Base-by-base conservation (phyloP, 1,140 invertebrate genomes). In the Calliopsis andreniformis region DNA sequence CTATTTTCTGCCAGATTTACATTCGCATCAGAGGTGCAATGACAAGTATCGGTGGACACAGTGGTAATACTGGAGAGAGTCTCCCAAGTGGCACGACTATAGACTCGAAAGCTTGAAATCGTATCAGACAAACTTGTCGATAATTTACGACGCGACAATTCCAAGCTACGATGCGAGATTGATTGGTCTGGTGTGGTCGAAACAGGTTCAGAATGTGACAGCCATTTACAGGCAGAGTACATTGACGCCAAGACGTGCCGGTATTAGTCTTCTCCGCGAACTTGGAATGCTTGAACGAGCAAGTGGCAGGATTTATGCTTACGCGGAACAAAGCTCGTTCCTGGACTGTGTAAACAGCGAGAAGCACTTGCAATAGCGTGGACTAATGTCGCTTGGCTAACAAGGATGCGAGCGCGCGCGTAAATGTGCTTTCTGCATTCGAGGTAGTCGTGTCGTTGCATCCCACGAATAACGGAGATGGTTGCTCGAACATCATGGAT, bases 401-500 rank as follows among this genome's bases (percentile, higher is more conserved):
- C 28, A 30, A 25, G 58, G 45, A 42, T 20, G 28, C 18, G 18
- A 42, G 18, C 18, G 28, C 18, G 18, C 30, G 18, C 18, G 12
- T 47, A 16, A n/a, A 47, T 47, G 62, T 64, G 70, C 62, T 45
- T 73, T 28, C 63, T 55, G 35, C 32, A 58, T 67, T 75, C 71
- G 20, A 43, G 20, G 39, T 20, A 73, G 62, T 14, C 49, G 30
- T 56, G 23, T 43, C 51, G 45, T 39, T 51, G 32, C 51, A 43
- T 56, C 28, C 12, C 12, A 10, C 10, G 62, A 14, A 66, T 35
- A 45, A n/a, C 62, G 10, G 20, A 39, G 7, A 45, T 45, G 39
- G 49, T 63, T n/a, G 14, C 58, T 64, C 23, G 49, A 32, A 20
- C 43, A 35, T 55, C 28, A n/a, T 32, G 49, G 49, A 73, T 73